phyloP scores from a whole-genome alignment of 2,888 invertebrate species.

The Leptopterna dolabrata region DNA sequence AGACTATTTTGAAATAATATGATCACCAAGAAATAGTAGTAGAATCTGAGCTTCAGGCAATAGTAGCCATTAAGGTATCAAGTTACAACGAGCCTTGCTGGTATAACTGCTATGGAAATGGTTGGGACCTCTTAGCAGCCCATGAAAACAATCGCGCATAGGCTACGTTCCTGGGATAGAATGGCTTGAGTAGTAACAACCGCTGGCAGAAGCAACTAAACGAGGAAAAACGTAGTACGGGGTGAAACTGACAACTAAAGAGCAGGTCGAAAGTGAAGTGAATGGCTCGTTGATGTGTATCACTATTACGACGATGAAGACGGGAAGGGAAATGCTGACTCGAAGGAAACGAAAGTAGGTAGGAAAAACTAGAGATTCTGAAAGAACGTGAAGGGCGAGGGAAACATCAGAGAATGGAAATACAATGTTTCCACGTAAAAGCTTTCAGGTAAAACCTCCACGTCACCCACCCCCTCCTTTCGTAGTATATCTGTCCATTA shows the following conservation, averaged over 20 bases:
- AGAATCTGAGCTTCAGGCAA: no score
- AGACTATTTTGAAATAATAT: no score
- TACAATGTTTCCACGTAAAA: conserved; percentile 55
- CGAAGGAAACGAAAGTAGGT: background rate
- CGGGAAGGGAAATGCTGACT: background rate
- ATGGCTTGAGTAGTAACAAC: no score
- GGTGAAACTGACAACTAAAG: background rate
- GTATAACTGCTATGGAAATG: no score
- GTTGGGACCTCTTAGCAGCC: no score
- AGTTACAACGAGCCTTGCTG: no score
- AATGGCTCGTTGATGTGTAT: background rate
- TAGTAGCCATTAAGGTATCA: no score
- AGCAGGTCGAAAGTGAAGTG: background rate
- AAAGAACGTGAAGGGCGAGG: background rate
- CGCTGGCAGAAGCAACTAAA: background rate
- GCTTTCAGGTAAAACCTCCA: conserved; percentile 54
- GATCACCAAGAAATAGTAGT: no score
- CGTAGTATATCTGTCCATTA: conserved; percentile 24
- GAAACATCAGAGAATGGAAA: conserved; percentile 54
- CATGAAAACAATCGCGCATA: no score
- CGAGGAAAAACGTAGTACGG: background rate
- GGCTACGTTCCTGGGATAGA: no score
- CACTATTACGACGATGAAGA: background rate
- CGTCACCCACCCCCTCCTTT: background rate
- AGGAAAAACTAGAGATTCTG: background rate